phyloP scores from a whole-genome alignment of 2,888 invertebrate genomes.

The Eristalinus sepulchralis region DNA sequence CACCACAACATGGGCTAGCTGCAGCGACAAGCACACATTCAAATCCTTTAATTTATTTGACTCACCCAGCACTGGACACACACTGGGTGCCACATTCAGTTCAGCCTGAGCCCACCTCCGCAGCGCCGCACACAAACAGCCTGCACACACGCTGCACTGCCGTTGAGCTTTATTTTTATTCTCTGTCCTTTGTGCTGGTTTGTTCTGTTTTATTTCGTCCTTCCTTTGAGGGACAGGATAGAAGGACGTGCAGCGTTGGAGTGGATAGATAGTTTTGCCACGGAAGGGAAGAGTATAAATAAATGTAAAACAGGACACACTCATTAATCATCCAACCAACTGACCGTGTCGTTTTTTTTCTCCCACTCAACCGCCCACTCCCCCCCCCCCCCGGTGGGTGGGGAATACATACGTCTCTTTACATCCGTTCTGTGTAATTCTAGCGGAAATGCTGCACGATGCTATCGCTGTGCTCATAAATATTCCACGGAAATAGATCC shows the following conservation, averaged over 20 bases:
- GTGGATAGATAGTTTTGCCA: background rate
- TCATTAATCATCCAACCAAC: slow-evolving; percentile 68
- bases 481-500: slow-evolving; percentile 67
- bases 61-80: slow-evolving; percentile 32
- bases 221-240: too few species aligned
- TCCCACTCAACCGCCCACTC: background rate
- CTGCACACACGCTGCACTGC: background rate
- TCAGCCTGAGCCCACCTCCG: background rate
- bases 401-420: slow-evolving; percentile 7
- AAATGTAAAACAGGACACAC: slow-evolving; percentile 66
- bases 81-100: background rate
- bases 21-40: slow-evolving; percentile 5
- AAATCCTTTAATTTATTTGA: slow-evolving; percentile 63
- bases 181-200: background rate
- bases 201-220: slow-evolving; percentile 5
- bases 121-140: background rate
- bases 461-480: slow-evolving; percentile 61
- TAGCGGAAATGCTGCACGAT: slow-evolving; percentile 59
- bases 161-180: background rate
- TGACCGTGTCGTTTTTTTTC: slow-evolving; percentile 22
- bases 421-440: slow-evolving; percentile 60
- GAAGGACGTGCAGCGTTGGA: slow-evolving; percentile 6
- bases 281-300: slow-evolving; percentile 40
- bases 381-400: background rate
- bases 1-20: slow-evolving; percentile 8